Evolutionary conservation across 2,888 invertebrate genomes (phyloP).

Genomic region (Phaedon cochleariae): DNA sequence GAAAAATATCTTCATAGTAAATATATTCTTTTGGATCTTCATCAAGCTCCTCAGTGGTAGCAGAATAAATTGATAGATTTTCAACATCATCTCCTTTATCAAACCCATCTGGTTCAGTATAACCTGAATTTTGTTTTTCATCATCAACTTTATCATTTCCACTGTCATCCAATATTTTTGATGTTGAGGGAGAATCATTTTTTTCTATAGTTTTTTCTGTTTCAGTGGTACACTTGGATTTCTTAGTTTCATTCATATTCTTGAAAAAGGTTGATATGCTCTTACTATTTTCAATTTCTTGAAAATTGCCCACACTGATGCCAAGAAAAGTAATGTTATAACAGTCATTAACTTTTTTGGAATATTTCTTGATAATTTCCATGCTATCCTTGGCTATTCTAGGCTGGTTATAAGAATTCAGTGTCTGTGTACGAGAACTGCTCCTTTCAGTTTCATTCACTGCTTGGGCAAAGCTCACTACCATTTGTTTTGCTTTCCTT

Average conservation of each 20-base stretch:
- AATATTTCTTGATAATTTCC: constrained; percentile 70
- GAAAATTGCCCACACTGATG: constrained; percentile 83
- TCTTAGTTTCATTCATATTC: constrained; percentile 11
- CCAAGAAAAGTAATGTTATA: constrained; percentile 73
- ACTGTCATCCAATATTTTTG: neutral
- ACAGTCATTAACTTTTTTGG: constrained; percentile 52
- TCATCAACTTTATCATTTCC: neutral
- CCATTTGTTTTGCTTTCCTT: constrained; percentile 80
- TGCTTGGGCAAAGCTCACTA: constrained; percentile 74
- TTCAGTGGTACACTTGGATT: neutral
- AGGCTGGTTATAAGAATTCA: constrained; percentile 72
- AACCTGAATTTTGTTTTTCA: neutral
- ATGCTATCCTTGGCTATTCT: constrained; percentile 73
- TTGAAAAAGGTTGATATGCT: constrained; percentile 52
- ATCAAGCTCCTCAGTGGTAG: constrained; percentile 39
- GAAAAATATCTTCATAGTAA: constrained; percentile 40
- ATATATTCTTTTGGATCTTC: constrained; percentile 37
- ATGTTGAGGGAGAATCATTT: neutral
- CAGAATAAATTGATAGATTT: constrained; percentile 37
- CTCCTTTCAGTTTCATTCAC: constrained; percentile 66
- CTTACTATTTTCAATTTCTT: constrained; percentile 66
- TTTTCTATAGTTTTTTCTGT: neutral
- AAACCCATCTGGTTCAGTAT: neutral
- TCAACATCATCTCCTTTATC: constrained; percentile 9
- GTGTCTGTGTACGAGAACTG: constrained; percentile 71